A percentile compares a stretch with the other conserved stretches of the same genome.
Evolutionary conservation across 37 sponge, comb jelly and placozoan species (phyloP).

Genomic region (Beroe forskalii): DNA sequence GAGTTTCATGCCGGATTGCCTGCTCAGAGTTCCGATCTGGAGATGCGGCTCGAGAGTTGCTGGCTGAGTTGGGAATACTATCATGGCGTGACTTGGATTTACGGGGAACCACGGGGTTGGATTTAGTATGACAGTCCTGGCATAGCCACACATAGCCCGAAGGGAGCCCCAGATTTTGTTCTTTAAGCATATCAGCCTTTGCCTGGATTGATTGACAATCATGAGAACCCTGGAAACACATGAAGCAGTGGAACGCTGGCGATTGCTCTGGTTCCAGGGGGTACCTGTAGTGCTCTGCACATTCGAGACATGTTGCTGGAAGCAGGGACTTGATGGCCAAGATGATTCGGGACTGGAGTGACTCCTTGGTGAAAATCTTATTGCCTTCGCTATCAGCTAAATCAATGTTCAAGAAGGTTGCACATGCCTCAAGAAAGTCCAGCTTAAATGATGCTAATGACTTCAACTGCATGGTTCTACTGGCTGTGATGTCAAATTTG

Average conservation of each 20-base stretch:
- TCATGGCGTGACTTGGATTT: neutral
- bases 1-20: neutral
- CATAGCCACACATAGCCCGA: too few species aligned
- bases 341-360: neutral
- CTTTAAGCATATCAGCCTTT: too few species aligned
- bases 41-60: neutral
- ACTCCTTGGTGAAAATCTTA: neutral
- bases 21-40: neutral
- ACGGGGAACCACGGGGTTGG: neutral
- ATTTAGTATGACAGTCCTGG: too few species aligned
- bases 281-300: neutral
- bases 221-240: neutral
- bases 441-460: neutral
- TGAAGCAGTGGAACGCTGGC: neutral
- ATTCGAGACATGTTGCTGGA: neutral
- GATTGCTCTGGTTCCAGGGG: neutral
- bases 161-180: too few species aligned
- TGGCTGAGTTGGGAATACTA: neutral
- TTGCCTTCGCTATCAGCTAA: neutral
- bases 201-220: too few species aligned
- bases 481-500: neutral
- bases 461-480: neutral
- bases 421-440: conserved; percentile 3
- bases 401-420: neutral
- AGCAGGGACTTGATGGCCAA: neutral